phyloP scores from a whole-genome alignment of 2,888 invertebrate species.

The Apodemia duryi region DNA sequence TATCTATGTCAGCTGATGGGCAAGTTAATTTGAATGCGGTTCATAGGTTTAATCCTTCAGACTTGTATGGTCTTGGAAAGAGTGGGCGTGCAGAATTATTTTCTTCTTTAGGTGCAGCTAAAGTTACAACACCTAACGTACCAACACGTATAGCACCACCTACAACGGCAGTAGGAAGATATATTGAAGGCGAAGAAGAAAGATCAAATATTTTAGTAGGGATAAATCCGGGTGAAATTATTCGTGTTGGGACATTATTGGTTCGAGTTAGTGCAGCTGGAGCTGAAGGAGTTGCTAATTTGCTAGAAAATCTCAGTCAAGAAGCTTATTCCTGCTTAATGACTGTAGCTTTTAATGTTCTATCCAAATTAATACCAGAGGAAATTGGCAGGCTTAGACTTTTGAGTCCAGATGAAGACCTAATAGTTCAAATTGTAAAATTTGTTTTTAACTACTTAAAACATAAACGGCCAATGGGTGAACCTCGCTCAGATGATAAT shows the following conservation, averaged over 20 bases:
- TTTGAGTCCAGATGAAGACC: conserved; percentile 62
- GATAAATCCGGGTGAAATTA: conserved; percentile 61
- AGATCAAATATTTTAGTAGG: conserved; percentile 44
- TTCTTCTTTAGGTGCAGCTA: conserved; percentile 50
- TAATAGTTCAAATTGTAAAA: conserved; percentile 60
- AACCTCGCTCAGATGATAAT: conserved; percentile 50
- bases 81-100: conserved; percentile 57
- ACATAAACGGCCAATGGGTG: conserved; percentile 57
- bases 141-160: conserved; percentile 48
- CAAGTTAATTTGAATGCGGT: conserved; percentile 64
- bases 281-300: conserved; percentile 52
- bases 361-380: conserved; percentile 53
- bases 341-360: conserved; percentile 58
- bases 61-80: conserved; percentile 50
- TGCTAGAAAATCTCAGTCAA: conserved; percentile 59
- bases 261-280: conserved; percentile 58
- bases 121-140: conserved; percentile 43
- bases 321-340: conserved; percentile 59
- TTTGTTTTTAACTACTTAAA: conserved; percentile 68
- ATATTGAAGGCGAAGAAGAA: conserved; percentile 43
- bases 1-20: conserved; percentile 69
- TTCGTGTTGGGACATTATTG: conserved; percentile 56
- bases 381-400: conserved; percentile 57
- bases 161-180: conserved; percentile 40
- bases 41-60: conserved; percentile 61